phyloP scores from a whole-genome alignment of 2,113 vertebrate genomes.

The Opisthocomus hoazin region DNA sequence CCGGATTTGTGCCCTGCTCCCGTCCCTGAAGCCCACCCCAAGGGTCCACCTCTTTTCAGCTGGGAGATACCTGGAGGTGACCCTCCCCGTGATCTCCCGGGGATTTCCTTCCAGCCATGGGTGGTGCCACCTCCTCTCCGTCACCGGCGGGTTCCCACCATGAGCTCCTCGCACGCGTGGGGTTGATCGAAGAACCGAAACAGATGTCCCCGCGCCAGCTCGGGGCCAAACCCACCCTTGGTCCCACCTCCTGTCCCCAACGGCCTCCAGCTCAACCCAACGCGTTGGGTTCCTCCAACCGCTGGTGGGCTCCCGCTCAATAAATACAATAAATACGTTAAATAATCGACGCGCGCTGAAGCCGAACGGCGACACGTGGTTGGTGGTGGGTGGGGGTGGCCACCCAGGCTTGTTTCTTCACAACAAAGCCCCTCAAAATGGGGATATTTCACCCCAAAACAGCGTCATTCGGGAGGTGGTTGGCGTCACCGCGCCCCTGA shows the following conservation, averaged over 20 bases:
- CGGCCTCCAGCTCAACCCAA: background rate
- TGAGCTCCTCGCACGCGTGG: rapidly evolving
- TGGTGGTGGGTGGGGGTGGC: background rate
- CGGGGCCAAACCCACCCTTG: background rate
- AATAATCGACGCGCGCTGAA: background rate
- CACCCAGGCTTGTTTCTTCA: background rate
- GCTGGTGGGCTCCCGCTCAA: background rate
- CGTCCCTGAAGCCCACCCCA: background rate
- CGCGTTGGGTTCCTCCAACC: background rate
- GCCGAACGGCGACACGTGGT: background rate
- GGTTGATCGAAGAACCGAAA: background rate
- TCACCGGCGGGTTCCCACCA: background rate
- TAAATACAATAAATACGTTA: background rate
- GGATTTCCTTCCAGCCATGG: background rate
- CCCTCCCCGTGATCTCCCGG: background rate
- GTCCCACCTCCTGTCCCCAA: background rate
- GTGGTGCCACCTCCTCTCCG: background rate
- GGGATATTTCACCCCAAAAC: background rate
- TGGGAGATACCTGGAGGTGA: background rate
- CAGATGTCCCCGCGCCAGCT: background rate
- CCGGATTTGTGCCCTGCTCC: background rate
- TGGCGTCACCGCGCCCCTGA: background rate
- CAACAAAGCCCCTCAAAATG: background rate
- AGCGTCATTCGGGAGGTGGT: background rate
- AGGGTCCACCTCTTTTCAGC: background rate